These are phyloP conservation scores for Thomomys bottae DNA, from an alignment of 2,113 vertebrate species.

Conservation along the genomic window DNA sequence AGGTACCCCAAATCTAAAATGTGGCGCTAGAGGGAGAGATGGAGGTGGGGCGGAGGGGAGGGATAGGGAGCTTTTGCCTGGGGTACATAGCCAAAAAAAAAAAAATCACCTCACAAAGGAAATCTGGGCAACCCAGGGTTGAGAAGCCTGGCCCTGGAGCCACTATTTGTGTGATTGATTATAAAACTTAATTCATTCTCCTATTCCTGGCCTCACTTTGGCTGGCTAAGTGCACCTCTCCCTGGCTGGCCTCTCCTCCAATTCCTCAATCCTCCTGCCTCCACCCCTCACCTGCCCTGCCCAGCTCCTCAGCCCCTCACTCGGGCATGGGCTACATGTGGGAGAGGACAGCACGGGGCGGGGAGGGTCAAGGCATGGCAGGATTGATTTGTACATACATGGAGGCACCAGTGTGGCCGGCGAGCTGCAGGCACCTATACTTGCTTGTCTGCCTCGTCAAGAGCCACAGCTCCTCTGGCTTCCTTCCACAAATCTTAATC, in stretches of 20 bases:
- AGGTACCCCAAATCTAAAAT: not conserved
- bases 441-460: not conserved
- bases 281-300: too few relatives aligned
- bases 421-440: not conserved
- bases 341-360: too few relatives aligned
- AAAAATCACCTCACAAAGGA: not conserved
- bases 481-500: not conserved
- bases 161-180: constrained; percentile 51
- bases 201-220: not conserved
- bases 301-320: too few relatives aligned
- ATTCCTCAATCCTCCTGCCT: too few relatives aligned
- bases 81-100: rapidly evolving
- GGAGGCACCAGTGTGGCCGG: too few relatives aligned
- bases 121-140: not conserved
- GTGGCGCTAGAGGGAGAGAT: rapidly evolving
- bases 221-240: not conserved
- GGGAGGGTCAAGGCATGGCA: too few relatives aligned
- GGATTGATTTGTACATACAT: rapidly evolving
- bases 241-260: rapidly evolving
- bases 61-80: rapidly evolving
- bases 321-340: too few relatives aligned
- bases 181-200: constrained; percentile 70
- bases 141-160: not conserved
- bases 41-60: rapidly evolving
- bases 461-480: not conserved